A percentile compares a stretch with the other conserved stretches of the same genome.
These are phyloP conservation scores for Ennomos erosarius DNA, from an alignment of 2,888 invertebrate genomes.

Conservation along the genomic window DNA sequence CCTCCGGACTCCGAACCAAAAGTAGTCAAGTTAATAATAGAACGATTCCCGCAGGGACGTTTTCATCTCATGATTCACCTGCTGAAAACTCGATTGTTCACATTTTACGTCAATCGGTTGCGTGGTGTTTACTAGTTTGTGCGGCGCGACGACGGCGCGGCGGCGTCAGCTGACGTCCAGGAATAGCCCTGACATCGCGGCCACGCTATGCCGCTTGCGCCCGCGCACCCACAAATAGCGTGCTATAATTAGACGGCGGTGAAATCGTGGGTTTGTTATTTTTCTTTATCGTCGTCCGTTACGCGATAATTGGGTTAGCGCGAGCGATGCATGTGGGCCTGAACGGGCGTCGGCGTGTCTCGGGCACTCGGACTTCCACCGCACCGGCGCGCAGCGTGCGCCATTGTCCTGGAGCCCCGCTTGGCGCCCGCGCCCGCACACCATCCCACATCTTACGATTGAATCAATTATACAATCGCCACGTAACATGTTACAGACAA, in stretches of 20 bases:
- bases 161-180: slow-evolving; percentile 83
- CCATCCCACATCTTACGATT: slow-evolving; percentile 37
- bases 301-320: slow-evolving; percentile 85
- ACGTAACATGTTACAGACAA: slow-evolving; percentile 20
- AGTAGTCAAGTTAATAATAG: slow-evolving; percentile 83
- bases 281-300: slow-evolving; percentile 84
- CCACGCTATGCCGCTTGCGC: slow-evolving; percentile 83
- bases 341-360: slow-evolving; percentile 83
- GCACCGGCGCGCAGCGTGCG: slow-evolving; percentile 51
- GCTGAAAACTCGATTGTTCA: slow-evolving; percentile 83
- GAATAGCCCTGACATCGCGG: slow-evolving; percentile 84
- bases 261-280: slow-evolving; percentile 86
- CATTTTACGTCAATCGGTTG: slow-evolving; percentile 82
- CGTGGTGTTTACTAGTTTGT: slow-evolving; percentile 80
- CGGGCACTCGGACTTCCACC: slow-evolving; percentile 58
- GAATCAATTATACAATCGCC: slow-evolving; percentile 33
- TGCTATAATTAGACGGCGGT: slow-evolving; percentile 83
- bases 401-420: slow-evolving; percentile 63
- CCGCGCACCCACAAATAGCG: slow-evolving; percentile 83
- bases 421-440: slow-evolving; percentile 40
- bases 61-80: slow-evolving; percentile 83
- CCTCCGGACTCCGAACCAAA: slow-evolving; percentile 83
- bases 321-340: slow-evolving; percentile 80
- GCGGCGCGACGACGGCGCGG: slow-evolving; percentile 59
- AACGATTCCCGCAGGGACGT: slow-evolving; percentile 76